Conservation (phyloP, 2,113 vertebrate genomes). For the Sprattus sprattus region DNA sequence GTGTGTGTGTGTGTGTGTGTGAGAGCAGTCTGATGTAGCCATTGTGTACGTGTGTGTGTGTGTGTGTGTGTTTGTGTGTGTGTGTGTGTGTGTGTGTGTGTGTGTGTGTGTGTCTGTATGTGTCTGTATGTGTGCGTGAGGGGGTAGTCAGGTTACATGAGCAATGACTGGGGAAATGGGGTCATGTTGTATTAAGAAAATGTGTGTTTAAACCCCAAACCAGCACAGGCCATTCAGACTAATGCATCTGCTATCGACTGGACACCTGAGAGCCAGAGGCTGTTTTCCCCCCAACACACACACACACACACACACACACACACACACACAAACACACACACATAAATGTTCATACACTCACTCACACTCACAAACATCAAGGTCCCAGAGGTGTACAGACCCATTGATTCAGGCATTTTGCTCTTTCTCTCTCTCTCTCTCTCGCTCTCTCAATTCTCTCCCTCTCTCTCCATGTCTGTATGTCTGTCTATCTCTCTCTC, state of each 20-base stretch:
- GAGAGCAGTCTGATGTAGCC: too few relatives aligned
- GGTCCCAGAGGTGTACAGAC: conserved; percentile 54
- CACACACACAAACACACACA: conserved; percentile 8
- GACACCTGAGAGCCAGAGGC: conserved; percentile 70
- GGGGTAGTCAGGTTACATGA: conserved; percentile 73
- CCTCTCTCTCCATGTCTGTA: conserved; percentile 22
- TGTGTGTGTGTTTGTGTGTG: not conserved
- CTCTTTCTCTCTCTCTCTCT: conserved; percentile 43
- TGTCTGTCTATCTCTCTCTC: conserved; percentile 14
- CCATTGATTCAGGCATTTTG: conserved; percentile 66
- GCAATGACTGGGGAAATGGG: conserved; percentile 78
- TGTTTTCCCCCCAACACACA: conserved; percentile 49
- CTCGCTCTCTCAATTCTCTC: conserved; percentile 47
- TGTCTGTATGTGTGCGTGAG: not conserved
- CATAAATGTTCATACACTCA: not conserved
- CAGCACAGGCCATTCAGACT: conserved; percentile 67
- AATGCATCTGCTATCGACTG: conserved; percentile 81
- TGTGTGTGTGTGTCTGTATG: not conserved
- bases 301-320: conserved; percentile 11
- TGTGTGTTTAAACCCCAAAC: conserved; percentile 80
- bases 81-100: conserved; percentile 7
- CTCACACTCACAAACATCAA: not conserved
- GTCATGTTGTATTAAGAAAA: conserved; percentile 81
- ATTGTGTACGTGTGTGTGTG: too few relatives aligned
- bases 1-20: not conserved